Percentiles rank a stretch among this genome's conserved stretches.
Evolutionary conservation across 1,140 invertebrate species (phyloP).

Genomic region (Tetramorium simillimum): DNA sequence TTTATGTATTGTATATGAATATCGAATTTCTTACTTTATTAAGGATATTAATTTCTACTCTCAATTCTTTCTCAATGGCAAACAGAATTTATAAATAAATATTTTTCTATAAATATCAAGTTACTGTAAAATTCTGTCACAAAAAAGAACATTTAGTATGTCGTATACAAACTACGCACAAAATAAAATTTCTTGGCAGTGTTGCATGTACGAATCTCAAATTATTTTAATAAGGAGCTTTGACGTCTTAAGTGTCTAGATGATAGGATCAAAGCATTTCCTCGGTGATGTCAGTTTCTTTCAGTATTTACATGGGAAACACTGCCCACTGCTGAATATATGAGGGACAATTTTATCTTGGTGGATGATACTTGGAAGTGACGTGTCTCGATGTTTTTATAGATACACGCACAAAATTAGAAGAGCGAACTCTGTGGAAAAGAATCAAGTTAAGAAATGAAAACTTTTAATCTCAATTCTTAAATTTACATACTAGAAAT

Average conservation of each 20-base stretch:
- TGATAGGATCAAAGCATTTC: slow-evolving; percentile 78
- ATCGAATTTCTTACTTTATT: background rate
- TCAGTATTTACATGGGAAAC: slow-evolving; percentile 80
- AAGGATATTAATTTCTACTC: background rate
- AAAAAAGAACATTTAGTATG: background rate
- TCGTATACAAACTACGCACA: background rate
- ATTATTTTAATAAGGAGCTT: slow-evolving; percentile 80
- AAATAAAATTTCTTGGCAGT: slow-evolving; percentile 52
- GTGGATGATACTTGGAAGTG: slow-evolving; percentile 61
- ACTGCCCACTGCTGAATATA: slow-evolving; percentile 41
- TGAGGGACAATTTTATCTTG: slow-evolving; percentile 66
- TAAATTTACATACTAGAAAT: background rate
- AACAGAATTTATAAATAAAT: background rate
- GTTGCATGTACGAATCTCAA: slow-evolving; percentile 55
- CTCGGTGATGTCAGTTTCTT: slow-evolving; percentile 74
- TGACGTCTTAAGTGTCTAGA: slow-evolving; percentile 78
- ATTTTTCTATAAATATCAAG: background rate
- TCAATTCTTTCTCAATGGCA: background rate
- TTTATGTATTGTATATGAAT: background rate
- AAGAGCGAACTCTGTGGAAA: slow-evolving; percentile 61
- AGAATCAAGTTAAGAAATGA: slow-evolving; percentile 41
- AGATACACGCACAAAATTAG: slow-evolving; percentile 78
- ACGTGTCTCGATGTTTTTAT: slow-evolving; percentile 78
- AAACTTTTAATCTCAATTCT: background rate
- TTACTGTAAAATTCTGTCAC: background rate